phyloP scores from a whole-genome alignment of 2,113 vertebrate genomes.

The Piprites chloris region DNA sequence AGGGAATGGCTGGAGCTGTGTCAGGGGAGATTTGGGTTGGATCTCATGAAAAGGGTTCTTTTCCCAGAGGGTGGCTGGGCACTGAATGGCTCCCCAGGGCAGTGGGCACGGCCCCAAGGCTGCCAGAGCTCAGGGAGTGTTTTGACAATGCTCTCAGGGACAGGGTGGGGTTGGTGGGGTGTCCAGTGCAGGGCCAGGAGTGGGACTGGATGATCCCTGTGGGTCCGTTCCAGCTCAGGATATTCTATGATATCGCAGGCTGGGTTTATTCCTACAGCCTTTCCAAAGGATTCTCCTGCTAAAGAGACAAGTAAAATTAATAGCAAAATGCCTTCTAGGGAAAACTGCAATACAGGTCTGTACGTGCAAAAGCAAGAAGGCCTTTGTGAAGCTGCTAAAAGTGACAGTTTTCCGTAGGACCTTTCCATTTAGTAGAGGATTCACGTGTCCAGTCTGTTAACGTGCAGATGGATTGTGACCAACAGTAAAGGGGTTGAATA shows the following conservation, averaged over 20 bases:
- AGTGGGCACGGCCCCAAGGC: background rate
- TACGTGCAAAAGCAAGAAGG: background rate
- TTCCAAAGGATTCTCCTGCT: background rate
- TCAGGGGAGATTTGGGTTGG: rapidly evolving
- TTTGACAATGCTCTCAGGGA: rapidly evolving
- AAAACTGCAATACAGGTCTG: background rate
- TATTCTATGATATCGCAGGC: background rate
- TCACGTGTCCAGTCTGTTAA: background rate
- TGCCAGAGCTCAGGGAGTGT: background rate
- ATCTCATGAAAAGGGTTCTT: rapidly evolving
- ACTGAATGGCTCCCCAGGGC: background rate
- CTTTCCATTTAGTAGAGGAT: background rate
- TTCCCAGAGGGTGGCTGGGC: background rate
- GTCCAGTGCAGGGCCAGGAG: rapidly evolving
- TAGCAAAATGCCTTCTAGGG: background rate
- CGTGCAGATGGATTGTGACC: background rate
- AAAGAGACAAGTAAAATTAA: background rate
- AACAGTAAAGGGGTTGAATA: background rate
- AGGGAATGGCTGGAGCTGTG: rapidly evolving
- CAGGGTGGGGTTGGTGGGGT: background rate
- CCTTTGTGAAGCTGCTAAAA: background rate
- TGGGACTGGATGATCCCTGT: rapidly evolving
- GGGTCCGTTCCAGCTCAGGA: rapidly evolving
- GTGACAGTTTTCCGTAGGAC: background rate
- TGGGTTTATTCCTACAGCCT: background rate